Evolutionary conservation across 2,113 vertebrate genomes (phyloP).

Genomic region (Sander vitreus): DNA sequence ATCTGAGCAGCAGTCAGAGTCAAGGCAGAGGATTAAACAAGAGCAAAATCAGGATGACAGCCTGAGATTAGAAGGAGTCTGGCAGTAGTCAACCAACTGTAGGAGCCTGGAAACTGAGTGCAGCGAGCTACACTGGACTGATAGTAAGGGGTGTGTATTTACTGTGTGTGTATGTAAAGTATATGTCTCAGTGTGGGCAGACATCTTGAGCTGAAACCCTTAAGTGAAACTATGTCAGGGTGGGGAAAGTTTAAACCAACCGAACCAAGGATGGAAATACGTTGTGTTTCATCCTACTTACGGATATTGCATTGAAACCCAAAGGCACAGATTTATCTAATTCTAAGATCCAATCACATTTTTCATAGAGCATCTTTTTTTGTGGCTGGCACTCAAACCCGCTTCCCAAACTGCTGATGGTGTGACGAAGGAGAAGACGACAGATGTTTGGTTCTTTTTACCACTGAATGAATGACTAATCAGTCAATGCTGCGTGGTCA

Average conservation of each 20-base stretch:
- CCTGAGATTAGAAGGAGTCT: conserved; percentile 60
- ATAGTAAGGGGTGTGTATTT: background rate
- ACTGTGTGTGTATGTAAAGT: conserved; percentile 11
- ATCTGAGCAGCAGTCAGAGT: conserved; percentile 47
- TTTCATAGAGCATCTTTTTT: background rate
- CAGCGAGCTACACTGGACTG: background rate
- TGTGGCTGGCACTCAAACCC: conserved; percentile 4
- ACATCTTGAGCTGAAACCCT: conserved; percentile 11
- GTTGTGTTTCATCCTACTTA: background rate
- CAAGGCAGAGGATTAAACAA: conserved; percentile 56
- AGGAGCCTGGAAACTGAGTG: conserved; percentile 26
- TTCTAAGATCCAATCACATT: background rate
- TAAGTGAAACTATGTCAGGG: conserved; percentile 31
- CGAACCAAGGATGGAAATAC: background rate
- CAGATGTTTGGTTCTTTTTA: conserved; percentile 50
- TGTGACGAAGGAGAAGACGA: background rate
- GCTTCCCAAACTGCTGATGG: conserved; percentile 13
- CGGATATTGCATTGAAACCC: background rate
- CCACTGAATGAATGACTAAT: conserved; percentile 28
- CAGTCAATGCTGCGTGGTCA: conserved; percentile 38
- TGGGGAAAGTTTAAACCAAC: background rate
- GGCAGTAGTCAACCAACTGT: conserved; percentile 19
- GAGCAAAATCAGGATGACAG: conserved; percentile 52
- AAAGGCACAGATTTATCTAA: background rate
- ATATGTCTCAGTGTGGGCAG: background rate